These are phyloP conservation scores for Lasioglossum marginatum DNA, from an alignment of 2,888 invertebrate genomes.

Conservation along the genomic window DNA sequence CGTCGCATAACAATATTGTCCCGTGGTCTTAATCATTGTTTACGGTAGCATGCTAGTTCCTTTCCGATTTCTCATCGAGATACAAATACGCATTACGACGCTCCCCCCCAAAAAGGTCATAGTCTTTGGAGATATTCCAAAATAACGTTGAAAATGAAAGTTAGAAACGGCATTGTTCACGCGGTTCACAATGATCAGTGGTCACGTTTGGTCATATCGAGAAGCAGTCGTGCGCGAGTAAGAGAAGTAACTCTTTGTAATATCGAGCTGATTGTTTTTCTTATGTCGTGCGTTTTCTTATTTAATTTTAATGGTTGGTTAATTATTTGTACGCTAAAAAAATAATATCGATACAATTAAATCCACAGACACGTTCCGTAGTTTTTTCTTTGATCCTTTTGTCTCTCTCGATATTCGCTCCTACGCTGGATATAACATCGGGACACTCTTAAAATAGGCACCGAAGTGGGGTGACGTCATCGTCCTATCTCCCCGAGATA, in stretches of 20 bases:
- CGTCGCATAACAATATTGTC: not conserved
- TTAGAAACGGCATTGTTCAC: not conserved
- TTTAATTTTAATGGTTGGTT: constrained; percentile 76
- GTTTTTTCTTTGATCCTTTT: constrained; percentile 65
- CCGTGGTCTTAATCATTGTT: not conserved
- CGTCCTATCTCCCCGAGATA: constrained; percentile 73
- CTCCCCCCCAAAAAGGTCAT: not conserved
- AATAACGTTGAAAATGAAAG: not conserved
- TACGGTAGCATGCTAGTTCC: not conserved
- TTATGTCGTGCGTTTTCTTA: constrained; percentile 63
- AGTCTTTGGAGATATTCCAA: not conserved
- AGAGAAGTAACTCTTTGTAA: constrained; percentile 58
- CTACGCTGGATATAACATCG: constrained; percentile 71
- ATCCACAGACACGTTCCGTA: constrained; percentile 73
- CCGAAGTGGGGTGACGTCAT: constrained; percentile 80
- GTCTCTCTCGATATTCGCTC: constrained; percentile 44
- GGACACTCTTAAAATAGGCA: constrained; percentile 83
- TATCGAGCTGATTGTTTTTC: constrained; percentile 59
- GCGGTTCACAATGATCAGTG: constrained; percentile 23
- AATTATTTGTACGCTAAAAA: constrained; percentile 81
- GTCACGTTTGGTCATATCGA: constrained; percentile 55
- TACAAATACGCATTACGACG: not conserved
- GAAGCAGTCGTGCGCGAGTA: constrained; percentile 37
- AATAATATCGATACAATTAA: constrained; percentile 78
- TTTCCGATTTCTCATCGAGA: not conserved